Conservation (phyloP, 2,113 vertebrate genomes). For the Campylorhamphus procurvoides region DNA sequence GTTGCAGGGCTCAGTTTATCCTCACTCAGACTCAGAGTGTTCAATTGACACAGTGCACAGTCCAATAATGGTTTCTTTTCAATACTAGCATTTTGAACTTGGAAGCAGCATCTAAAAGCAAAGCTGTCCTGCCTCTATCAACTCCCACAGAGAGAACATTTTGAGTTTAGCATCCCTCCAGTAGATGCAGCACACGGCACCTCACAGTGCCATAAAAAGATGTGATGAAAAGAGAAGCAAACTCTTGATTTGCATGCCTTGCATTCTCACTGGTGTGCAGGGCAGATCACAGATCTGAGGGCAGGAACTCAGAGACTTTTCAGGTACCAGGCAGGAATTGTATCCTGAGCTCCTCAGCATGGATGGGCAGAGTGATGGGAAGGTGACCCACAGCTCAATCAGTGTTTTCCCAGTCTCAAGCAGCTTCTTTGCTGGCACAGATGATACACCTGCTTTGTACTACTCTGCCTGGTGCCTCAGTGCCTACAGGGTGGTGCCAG, state of each 20-base stretch:
- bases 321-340: neutral
- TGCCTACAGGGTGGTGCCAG: neutral
- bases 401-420: neutral
- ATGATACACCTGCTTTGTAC: neutral
- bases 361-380: neutral
- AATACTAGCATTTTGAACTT: neutral
- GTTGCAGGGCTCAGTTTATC: neutral
- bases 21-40: neutral
- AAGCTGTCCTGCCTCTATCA: neutral
- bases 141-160: constrained; percentile 20
- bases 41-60: neutral
- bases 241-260: neutral
- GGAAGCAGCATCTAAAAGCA: neutral
- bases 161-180: neutral
- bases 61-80: neutral
- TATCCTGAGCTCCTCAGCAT: neutral
- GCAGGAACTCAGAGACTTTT: neutral
- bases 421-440: neutral
- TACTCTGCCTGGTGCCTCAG: neutral
- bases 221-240: neutral
- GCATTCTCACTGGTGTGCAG: neutral
- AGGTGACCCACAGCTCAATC: neutral
- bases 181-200: neutral
- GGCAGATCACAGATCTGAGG: neutral
- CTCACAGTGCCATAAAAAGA: neutral